These are phyloP conservation scores for Helicoverpa assulta DNA, from an alignment of 2,888 invertebrate genomes.

Conservation along the genomic window DNA sequence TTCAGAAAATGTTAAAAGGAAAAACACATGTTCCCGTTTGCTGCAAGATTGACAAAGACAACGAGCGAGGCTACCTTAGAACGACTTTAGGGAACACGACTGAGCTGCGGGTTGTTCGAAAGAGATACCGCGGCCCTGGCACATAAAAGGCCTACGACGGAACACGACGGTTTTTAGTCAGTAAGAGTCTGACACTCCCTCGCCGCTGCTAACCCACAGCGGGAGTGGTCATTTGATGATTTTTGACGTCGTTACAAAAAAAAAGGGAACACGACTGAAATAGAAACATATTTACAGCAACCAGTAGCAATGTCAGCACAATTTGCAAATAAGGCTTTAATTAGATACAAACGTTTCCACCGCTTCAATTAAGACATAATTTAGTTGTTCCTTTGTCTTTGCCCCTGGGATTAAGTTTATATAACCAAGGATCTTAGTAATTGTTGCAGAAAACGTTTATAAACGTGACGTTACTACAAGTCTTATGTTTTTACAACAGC, in stretches of 20 bases:
- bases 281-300: conserved; percentile 12
- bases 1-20: conserved; percentile 25
- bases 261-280: conserved; percentile 21
- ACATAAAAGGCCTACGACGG: no score
- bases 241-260: no score
- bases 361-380: conserved; percentile 65
- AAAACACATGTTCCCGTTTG: conserved; percentile 43
- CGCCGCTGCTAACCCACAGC: no score
- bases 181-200: no score
- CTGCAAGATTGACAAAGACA: conserved; percentile 50
- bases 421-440: conserved; percentile 32
- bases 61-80: conserved; percentile 37
- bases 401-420: conserved; percentile 8
- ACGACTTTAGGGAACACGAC: conserved; percentile 17
- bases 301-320: conserved; percentile 30
- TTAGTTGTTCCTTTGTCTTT: conserved; percentile 54
- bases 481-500: conserved; percentile 8
- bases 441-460: conserved; percentile 30
- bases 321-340: conserved; percentile 68
- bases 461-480: conserved; percentile 21
- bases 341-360: conserved; percentile 67
- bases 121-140: no score
- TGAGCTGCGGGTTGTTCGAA: no score
- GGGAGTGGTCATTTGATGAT: no score
- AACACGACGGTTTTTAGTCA: no score